Evolutionary conservation across 2,797 vertebrate genomes (phyloP).

Genomic region (Clarias laeviceps): DNA sequence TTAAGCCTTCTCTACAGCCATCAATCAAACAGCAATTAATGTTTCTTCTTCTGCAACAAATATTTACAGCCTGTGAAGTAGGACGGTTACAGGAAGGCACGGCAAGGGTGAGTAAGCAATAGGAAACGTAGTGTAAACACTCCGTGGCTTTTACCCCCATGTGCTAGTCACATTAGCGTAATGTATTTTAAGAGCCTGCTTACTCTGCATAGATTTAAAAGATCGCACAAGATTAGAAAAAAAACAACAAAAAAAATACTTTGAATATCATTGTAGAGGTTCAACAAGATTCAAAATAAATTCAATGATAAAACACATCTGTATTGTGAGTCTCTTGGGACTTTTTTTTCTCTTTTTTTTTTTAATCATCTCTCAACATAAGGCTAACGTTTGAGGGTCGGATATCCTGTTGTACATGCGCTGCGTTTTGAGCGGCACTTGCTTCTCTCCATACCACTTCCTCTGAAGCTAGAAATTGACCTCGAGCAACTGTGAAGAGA

Average conservation of each 20-base stretch:
- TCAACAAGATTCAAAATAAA: not conserved
- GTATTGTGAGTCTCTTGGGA: conserved; percentile 25
- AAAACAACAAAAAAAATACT: not conserved
- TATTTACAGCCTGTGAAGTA: conserved; percentile 67
- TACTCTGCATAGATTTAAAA: not conserved
- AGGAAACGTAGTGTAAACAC: conserved; percentile 19
- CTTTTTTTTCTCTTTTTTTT: conserved; percentile 39
- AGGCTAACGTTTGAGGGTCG: conserved; percentile 65
- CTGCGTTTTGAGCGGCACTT: conserved; percentile 58
- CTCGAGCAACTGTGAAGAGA: conserved; percentile 64
- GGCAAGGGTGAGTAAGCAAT: conserved; percentile 60
- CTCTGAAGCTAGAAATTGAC: conserved; percentile 62
- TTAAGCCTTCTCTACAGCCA: conserved; percentile 60
- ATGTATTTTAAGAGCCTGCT: not conserved
- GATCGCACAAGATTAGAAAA: not conserved
- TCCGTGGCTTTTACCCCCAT: conserved; percentile 6
- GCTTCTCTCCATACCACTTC: conserved; percentile 72
- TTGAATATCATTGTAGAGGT: not conserved
- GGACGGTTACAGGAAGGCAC: conserved; percentile 55
- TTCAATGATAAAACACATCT: conserved; percentile 18
- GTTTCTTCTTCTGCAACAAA: conserved; percentile 67
- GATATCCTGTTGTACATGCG: conserved; percentile 76
- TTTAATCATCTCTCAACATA: conserved; percentile 48
- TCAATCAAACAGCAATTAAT: conserved; percentile 80
- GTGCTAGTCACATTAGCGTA: conserved; percentile 26